Evolutionary conservation across 2,797 vertebrate species (phyloP).

Genomic region (Netta rufina): DNA sequence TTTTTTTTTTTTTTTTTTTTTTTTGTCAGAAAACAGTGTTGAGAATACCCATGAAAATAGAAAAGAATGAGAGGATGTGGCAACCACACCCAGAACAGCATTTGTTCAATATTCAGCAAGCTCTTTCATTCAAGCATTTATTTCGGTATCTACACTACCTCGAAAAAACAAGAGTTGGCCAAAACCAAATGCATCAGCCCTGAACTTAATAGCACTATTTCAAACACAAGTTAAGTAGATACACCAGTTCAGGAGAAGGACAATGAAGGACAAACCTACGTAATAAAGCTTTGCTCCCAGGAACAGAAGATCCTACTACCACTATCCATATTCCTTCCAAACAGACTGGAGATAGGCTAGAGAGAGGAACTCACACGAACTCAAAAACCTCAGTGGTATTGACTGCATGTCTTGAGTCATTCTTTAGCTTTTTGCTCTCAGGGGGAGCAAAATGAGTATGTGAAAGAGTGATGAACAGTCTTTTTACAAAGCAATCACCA

Average conservation of each 20-base stretch:
- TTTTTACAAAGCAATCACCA: neutral
- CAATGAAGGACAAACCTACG: neutral
- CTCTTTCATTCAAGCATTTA: neutral
- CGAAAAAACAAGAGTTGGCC: fast-evolving
- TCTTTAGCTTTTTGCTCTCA: neutral
- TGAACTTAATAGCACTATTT: neutral
- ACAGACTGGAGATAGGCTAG: neutral
- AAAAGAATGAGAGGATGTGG: neutral
- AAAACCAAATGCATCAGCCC: neutral
- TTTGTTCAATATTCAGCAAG: neutral
- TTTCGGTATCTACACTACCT: neutral
- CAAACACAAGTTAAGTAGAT: neutral
- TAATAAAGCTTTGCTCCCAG: neutral
- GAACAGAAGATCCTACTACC: neutral
- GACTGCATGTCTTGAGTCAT: neutral
- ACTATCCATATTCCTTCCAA: neutral
- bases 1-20: too few relatives aligned
- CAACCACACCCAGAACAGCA: neutral
- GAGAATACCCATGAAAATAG: neutral
- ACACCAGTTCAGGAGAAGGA: neutral
- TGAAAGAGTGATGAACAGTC: neutral
- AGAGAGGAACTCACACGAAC: neutral
- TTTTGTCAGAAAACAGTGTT: neutral
- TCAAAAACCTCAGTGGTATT: neutral
- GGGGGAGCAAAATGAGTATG: neutral